These are phyloP conservation scores for Tachina fera DNA, from an alignment of 2,888 invertebrate species.

Conservation along the genomic window DNA sequence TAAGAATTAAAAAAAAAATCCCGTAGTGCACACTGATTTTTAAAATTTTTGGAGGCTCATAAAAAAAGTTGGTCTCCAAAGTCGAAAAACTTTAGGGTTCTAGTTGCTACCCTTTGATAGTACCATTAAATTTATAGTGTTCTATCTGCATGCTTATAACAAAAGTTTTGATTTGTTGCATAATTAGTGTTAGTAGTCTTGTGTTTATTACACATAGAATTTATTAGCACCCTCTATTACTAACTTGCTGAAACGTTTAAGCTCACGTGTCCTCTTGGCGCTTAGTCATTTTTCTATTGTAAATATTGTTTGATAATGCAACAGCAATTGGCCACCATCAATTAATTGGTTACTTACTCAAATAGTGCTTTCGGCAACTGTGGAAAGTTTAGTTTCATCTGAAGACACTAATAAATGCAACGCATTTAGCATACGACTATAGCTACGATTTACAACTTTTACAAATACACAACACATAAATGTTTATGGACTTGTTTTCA, in stretches of 20 bases:
- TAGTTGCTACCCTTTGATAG: no score
- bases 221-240: neutral
- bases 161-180: no score
- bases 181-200: no score
- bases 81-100: no score
- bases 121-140: no score
- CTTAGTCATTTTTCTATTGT: neutral
- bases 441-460: constrained; percentile 31
- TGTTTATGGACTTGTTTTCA: neutral
- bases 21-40: no score
- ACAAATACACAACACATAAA: constrained; percentile 9
- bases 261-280: neutral
- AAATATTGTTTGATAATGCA: neutral
- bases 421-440: constrained; percentile 49
- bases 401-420: constrained; percentile 58
- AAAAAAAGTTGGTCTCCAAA: no score
- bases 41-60: no score
- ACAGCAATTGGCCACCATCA: constrained; percentile 24
- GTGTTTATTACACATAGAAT: neutral
- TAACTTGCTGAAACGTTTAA: neutral
- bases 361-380: constrained; percentile 45
- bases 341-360: constrained; percentile 46
- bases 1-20: no score
- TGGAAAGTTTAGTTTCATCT: constrained; percentile 23
- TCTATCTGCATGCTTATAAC: no score